phyloP scores from a whole-genome alignment of 1,140 invertebrate species.

The Muscidifurax raptorellus region DNA sequence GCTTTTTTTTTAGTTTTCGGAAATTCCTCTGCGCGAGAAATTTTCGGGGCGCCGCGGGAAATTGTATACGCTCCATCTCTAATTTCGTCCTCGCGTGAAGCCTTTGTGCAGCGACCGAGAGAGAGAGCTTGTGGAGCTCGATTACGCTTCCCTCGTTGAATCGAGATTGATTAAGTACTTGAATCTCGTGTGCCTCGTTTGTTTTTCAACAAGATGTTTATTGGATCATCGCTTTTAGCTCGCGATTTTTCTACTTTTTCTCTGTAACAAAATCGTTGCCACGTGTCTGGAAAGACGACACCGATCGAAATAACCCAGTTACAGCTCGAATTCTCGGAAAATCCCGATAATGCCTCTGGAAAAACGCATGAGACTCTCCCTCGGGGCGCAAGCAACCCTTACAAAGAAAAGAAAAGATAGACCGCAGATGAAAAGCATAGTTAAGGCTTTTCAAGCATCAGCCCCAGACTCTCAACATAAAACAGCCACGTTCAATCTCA shows the following conservation, averaged over 20 bases:
- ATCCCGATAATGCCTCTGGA: neutral
- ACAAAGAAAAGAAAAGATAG: neutral
- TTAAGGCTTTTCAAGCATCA: slow-evolving; percentile 5
- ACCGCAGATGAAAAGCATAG: slow-evolving; percentile 36
- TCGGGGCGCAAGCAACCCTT: neutral
- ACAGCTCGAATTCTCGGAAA: neutral
- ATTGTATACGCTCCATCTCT: slow-evolving; percentile 28
- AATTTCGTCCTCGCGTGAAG: neutral
- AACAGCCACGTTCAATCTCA: slow-evolving; percentile 45
- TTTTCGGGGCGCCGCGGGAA: slow-evolving; percentile 19
- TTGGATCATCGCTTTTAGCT: neutral
- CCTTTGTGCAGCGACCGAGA: neutral
- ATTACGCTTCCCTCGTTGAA: neutral
- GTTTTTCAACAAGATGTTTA: slow-evolving; percentile 35
- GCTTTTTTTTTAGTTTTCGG: neutral
- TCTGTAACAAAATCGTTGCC: neutral
- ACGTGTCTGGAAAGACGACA: neutral
- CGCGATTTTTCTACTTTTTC: neutral
- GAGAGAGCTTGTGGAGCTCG: neutral
- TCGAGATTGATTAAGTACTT: slow-evolving; percentile 41
- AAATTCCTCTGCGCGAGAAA: slow-evolving; percentile 13
- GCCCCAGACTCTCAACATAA: neutral
- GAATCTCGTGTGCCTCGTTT: neutral
- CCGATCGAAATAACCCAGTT: slow-evolving; percentile 38
- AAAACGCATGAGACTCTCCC: too few relatives aligned